Evolutionary conservation across 2,888 invertebrate species (phyloP).

Genomic region (Phyto melanocephala): DNA sequence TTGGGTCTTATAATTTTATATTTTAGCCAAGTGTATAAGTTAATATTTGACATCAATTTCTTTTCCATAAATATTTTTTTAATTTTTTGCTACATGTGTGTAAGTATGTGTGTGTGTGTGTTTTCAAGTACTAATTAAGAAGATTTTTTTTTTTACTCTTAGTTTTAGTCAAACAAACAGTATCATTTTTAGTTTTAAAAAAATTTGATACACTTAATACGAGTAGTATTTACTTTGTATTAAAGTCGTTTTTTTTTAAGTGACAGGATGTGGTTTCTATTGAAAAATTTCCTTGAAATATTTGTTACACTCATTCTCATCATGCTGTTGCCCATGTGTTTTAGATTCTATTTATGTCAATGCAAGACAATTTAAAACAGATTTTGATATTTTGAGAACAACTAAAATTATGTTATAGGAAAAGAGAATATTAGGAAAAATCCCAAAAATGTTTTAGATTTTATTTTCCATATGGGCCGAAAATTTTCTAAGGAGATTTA

Average conservation of each 20-base stretch:
- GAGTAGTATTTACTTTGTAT: background rate
- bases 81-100: background rate
- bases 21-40: background rate
- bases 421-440: background rate
- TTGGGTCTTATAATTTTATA: background rate
- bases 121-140: slow-evolving; percentile 33
- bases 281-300: slow-evolving; percentile 50
- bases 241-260: slow-evolving; percentile 43
- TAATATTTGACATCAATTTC: background rate
- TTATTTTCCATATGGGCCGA: too few relatives aligned
- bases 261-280: slow-evolving; percentile 62
- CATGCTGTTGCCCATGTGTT: slow-evolving; percentile 51
- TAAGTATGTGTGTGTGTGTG: background rate
- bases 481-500: too few relatives aligned
- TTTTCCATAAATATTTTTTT: background rate
- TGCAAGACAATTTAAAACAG: background rate
- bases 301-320: background rate
- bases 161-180: background rate
- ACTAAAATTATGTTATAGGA: background rate
- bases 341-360: slow-evolving; percentile 39
- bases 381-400: slow-evolving; percentile 1
- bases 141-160: background rate
- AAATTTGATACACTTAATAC: slow-evolving; percentile 54
- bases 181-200: slow-evolving; percentile 17
- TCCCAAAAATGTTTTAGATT: too few relatives aligned